phyloP scores from a whole-genome alignment of 30 jellyfish, hydroid and myxozoan species.

The Phacellophora camtschatica region DNA sequence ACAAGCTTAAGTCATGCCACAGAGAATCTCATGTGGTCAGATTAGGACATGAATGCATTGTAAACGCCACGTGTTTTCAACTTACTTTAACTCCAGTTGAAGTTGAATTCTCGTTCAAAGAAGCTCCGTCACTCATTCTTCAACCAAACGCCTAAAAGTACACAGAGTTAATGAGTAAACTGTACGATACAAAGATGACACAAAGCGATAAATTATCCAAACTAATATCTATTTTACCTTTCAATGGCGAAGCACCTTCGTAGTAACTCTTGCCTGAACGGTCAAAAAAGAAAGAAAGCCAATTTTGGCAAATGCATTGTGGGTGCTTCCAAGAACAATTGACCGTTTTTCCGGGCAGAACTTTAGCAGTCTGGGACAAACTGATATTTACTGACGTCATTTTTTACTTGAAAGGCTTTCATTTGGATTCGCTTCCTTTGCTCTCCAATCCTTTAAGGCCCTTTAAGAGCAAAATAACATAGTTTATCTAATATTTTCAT shows the following conservation, averaged over 20 bases:
- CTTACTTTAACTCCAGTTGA: conserved; percentile 71
- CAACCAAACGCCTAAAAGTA: conserved; percentile 21
- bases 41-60: no score
- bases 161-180: neutral
- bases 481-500: no score
- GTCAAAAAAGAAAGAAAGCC: neutral
- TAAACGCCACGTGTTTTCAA: conserved; percentile 52
- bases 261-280: neutral
- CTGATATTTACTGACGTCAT: no score
- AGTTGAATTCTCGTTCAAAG: conserved; percentile 55
- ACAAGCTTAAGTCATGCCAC: no score
- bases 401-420: no score
- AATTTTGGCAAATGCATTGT: neutral
- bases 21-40: no score
- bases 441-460: no score
- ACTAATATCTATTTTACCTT: neutral
- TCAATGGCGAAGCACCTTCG: neutral
- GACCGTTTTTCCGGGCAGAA: no score
- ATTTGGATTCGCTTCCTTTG: no score
- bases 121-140: conserved; percentile 59
- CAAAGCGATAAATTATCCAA: neutral
- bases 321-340: neutral
- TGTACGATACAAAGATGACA: neutral
- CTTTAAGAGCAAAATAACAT: no score
- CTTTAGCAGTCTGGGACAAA: no score